Conservation (phyloP, 2,888 invertebrate genomes). For the Xylota sylvarum region DNA sequence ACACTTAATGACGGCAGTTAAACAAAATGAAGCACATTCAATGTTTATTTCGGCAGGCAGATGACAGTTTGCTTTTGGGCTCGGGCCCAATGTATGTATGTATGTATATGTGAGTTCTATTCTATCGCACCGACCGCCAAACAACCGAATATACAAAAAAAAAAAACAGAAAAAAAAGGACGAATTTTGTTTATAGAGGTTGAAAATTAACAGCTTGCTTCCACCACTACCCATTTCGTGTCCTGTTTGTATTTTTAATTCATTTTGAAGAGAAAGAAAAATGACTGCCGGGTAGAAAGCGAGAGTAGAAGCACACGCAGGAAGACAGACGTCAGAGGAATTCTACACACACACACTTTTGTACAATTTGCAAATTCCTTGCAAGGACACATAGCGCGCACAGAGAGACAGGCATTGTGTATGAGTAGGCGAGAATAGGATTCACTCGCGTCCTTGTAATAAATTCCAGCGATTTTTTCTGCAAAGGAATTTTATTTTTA, state of each 20-base stretch:
- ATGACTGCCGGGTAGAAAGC: slow-evolving; percentile 36
- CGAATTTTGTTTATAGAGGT: slow-evolving; percentile 57
- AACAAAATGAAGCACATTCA: slow-evolving; percentile 73
- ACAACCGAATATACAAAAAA: not conserved
- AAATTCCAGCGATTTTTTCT: slow-evolving; percentile 66
- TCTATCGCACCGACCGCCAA: slow-evolving; percentile 6
- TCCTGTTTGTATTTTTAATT: slow-evolving; percentile 63
- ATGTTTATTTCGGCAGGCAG: slow-evolving; percentile 71
- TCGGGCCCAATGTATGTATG: not conserved
- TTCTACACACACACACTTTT: slow-evolving; percentile 12
- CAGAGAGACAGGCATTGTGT: slow-evolving; percentile 14
- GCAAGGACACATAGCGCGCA: slow-evolving; percentile 46
- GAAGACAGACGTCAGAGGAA: slow-evolving; percentile 41
- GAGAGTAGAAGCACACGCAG: slow-evolving; percentile 37
- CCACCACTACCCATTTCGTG: slow-evolving; percentile 57
- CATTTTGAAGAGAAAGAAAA: slow-evolving; percentile 64
- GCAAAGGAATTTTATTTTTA: slow-evolving; percentile 28
- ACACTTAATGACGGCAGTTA: slow-evolving; percentile 71
- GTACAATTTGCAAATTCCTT: slow-evolving; percentile 29
- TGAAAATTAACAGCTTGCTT: slow-evolving; percentile 67
- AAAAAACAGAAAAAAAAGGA: slow-evolving; percentile 46
- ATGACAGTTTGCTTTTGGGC: slow-evolving; percentile 61
- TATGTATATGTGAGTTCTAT: slow-evolving; percentile 29
- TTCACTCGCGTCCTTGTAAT: slow-evolving; percentile 72
- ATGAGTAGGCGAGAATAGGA: slow-evolving; percentile 55